A percentile compares a stretch with the other conserved stretches of the same genome.
Conservation (phyloP, 2,797 vertebrate species). For the Propithecus deckenii region DNA sequence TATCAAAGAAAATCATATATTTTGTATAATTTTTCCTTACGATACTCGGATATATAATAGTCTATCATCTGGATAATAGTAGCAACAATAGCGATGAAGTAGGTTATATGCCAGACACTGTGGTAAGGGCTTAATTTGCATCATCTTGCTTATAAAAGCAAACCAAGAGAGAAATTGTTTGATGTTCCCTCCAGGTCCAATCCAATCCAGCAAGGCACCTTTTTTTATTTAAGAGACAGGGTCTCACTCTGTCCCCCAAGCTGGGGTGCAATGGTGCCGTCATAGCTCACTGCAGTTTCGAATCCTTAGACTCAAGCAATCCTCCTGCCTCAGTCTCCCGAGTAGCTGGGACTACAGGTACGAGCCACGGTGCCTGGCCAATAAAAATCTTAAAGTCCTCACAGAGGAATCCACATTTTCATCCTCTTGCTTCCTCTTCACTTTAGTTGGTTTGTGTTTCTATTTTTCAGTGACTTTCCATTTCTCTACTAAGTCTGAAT, state of each 20-base stretch:
- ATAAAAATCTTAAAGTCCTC: neutral
- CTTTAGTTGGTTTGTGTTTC: neutral
- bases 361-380: neutral
- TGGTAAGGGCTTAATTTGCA: neutral
- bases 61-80: neutral
- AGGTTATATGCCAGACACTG: neutral
- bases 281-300: neutral
- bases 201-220: neutral
- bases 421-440: neutral
- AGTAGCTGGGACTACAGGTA: neutral
- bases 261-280: neutral
- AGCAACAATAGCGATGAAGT: neutral
- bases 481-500: neutral
- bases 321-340: neutral
- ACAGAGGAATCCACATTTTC: neutral
- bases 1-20: neutral
- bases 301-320: neutral
- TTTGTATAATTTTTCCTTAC: neutral
- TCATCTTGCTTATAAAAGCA: neutral
- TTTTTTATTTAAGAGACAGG: neutral
- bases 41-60: neutral
- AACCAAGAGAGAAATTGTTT: neutral
- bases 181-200: neutral
- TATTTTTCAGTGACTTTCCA: neutral
- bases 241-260: neutral